Evolutionary conservation across 2,113 vertebrate genomes (phyloP), one percentile per base, ranked within the genome.

Genomic region (Marmota monax): DNA sequence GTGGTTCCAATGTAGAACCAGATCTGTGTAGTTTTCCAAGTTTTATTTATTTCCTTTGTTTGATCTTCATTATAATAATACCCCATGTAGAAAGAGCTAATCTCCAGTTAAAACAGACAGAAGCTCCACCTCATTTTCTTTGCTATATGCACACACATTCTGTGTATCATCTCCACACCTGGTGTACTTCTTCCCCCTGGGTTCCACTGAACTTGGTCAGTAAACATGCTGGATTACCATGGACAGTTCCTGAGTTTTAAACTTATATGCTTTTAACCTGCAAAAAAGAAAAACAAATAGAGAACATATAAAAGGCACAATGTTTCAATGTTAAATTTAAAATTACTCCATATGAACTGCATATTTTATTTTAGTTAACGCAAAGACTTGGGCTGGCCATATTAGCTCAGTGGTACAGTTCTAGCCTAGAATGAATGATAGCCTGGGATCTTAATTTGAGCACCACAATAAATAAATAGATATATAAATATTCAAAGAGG

Each of bases 371-470:
- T 17, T 63, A 16, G 67, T 39, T 80, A 79, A 39, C 4, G 51
- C 16, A 84, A 51, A 58, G 58, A 13, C 39, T 73, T 82, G 39
- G 39, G 16, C 39, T 67, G 25, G 17, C 23, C 22, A 4, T 22
- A 4, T 42, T 67, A 45, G 2, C 39, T 63, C 56, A 83, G 25
- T 25, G 80, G 25, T 42, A 63, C 3, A 20, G 16, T 9, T 10
- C 61, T 32, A 12, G 39, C 27, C 18, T 67, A 63, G 39, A 17
- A 22, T 45, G 9, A 18, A 27, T 8, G 37, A 45, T 18, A 14
- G 7, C 4, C 37, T 11, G 27, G 39, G 39, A 2, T 17, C 29
- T 63, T 4, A 1, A 65, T 42, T 27, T 0, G 6, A 39, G 16
- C 17, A 17, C 39, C 18, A 29, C 29, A 2, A 18, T 67, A 32